Percentiles rank a stretch among this genome's conserved stretches.
Evolutionary conservation across 1,140 invertebrate genomes (phyloP).

Genomic region (Drosophila parvula): DNA sequence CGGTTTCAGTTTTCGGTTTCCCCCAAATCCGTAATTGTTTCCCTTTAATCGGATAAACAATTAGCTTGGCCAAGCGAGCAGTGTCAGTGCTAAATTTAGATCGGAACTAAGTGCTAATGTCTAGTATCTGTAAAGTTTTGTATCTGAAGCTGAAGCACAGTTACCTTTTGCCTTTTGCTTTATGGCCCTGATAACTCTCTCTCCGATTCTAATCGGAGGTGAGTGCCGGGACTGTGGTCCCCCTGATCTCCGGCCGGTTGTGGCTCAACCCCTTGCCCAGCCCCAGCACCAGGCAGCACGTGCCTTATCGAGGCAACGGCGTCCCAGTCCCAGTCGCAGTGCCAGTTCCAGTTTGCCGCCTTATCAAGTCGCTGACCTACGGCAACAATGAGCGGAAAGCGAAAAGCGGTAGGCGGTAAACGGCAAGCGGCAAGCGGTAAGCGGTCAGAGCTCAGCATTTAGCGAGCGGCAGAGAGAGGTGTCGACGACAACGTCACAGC

Average conservation of each 20-base stretch:
- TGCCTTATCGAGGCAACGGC: conserved; percentile 46
- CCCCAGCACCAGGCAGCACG: conserved; percentile 17
- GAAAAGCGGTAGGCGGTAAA: background rate
- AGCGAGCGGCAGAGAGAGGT: background rate
- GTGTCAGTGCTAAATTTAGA: conserved; percentile 9
- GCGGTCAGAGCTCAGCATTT: background rate
- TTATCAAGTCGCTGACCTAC: conserved; percentile 78
- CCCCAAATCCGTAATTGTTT: background rate
- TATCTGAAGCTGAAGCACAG: background rate
- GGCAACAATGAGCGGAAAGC: conserved; percentile 36
- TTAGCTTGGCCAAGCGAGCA: background rate
- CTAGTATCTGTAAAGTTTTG: background rate
- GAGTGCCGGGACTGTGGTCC: too few relatives aligned
- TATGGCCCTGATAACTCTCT: conserved; percentile 10
- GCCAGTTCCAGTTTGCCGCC: too few relatives aligned
- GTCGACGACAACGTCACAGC: background rate
- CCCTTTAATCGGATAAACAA: background rate
- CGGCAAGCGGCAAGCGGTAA: background rate
- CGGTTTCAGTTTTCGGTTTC: background rate
- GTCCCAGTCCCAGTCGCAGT: conserved; percentile 1
- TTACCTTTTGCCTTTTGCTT: background rate
- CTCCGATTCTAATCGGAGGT: too few relatives aligned
- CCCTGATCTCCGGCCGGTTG: too few relatives aligned
- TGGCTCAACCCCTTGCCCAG: too few relatives aligned
- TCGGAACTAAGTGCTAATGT: too few relatives aligned